Base-by-base conservation (phyloP, 2,113 vertebrate genomes). In the Vicugna pacos region DNA sequence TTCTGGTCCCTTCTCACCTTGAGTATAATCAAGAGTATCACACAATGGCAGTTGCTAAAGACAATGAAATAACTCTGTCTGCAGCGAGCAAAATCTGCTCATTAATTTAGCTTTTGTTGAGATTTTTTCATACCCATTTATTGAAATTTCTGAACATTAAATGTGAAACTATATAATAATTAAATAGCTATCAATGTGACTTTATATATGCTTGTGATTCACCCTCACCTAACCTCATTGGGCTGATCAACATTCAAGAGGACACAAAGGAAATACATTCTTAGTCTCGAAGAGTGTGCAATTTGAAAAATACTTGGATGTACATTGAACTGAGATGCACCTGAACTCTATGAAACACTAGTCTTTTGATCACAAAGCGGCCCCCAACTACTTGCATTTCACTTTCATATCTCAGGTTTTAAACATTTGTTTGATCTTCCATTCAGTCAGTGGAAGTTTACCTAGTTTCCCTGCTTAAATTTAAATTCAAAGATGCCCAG, bases 401-500 rank as follows among this genome's bases (percentile, higher is more conserved):
- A 58, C 38, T 92, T 50, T 28, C 5, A 30, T 76, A 35, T 85
- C 80, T 80, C 76, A 32, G 30, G 30, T 83, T 46, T 56, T 69
- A 69, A 86, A 64, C 32, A 70, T 14, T 62, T 79, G 50, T 28
- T 56, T 75, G 73, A 73, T 24, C 10, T 96, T 94, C 62, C n/a
- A 67, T 24, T 67, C 28, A 72, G 20, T 62, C 50, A 14, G 16
- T 8, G 20, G 46, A 77, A 67, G 1, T 54, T 81, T 73, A 58
- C 35, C 50, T 70, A 42, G 76, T 91, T 94, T 93, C 86, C 64
- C 2, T 20, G 35, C 73, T 93, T 77, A 54, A n/a, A 56, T 56
- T 60, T 30, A 79, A 76, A 6, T 88, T 96, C 91, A 92, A 72
- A 96, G 88, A 42, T 76, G 64, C 48, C 64, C 94, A 92, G 79